phyloP scores from a whole-genome alignment of 2,113 vertebrate genomes.

The Pogonocichla stellata region DNA sequence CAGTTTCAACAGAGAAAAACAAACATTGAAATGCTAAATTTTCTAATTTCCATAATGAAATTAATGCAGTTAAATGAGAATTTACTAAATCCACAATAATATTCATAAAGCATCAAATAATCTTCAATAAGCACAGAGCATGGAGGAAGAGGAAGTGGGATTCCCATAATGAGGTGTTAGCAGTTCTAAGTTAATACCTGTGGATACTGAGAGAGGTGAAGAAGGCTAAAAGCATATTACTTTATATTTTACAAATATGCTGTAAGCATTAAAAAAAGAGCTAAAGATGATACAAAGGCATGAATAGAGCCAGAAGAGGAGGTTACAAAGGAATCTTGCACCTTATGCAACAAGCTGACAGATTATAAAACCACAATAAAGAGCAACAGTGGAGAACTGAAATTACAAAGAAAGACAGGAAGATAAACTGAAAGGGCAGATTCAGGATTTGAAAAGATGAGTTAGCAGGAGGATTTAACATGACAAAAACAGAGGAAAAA shows the following conservation, averaged over 20 bases:
- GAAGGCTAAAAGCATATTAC: not conserved
- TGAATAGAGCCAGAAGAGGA: not conserved
- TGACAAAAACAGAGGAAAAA: not conserved
- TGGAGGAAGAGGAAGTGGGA: accelerated
- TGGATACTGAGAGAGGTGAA: not conserved
- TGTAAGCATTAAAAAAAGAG: not conserved
- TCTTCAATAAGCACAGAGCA: not conserved
- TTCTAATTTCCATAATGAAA: not conserved
- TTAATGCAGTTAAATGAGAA: not conserved
- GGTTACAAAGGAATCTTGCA: not conserved
- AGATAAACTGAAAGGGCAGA: not conserved
- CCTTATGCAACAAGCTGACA: not conserved
- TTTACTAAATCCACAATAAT: not conserved
- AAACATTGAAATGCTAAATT: not conserved
- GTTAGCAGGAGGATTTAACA: not conserved
- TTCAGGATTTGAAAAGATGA: not conserved
- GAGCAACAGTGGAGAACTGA: not conserved
- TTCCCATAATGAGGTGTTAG: not conserved
- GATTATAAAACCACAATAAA: not conserved
- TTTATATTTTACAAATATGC: not conserved
- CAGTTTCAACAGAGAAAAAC: not conserved
- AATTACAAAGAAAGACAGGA: not conserved
- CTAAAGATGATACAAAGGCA: not conserved
- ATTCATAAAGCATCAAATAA: not conserved
- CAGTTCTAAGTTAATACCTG: not conserved